These are phyloP conservation scores for Tinamus guttatus DNA, from an alignment of 2,113 vertebrate genomes.

Conservation along the genomic window DNA sequence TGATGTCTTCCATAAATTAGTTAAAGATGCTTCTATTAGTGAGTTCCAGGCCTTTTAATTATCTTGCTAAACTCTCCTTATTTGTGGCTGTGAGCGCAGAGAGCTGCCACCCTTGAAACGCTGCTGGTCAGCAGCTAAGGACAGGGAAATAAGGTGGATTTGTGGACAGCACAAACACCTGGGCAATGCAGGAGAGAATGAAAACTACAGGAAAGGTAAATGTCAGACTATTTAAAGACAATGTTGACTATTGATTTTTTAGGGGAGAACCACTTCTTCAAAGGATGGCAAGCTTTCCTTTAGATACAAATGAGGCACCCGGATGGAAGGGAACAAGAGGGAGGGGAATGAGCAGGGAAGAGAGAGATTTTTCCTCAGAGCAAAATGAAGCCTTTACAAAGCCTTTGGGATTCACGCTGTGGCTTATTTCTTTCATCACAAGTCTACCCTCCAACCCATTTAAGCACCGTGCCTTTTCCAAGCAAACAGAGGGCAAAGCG, in stretches of 20 bases:
- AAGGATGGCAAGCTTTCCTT: constrained; percentile 52
- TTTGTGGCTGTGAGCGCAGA: neutral
- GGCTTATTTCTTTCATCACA: constrained; percentile 13
- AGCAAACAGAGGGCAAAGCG: constrained; percentile 12
- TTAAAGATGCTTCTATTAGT: constrained; percentile 53
- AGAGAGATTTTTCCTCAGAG: neutral
- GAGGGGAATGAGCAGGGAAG: neutral
- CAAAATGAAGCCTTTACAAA: constrained; percentile 32
- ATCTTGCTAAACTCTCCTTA: neutral
- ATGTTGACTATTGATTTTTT: constrained; percentile 74
- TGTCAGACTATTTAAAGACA: constrained; percentile 74
- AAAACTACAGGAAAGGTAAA: constrained; percentile 71
- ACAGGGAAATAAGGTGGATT: neutral
- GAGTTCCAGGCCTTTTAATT: constrained; percentile 33
- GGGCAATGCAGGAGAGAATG: constrained; percentile 61
- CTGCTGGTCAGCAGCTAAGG: neutral
- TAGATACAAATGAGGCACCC: neutral
- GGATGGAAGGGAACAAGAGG: neutral
- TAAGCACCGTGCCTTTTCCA: neutral
- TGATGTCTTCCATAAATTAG: constrained; percentile 56
- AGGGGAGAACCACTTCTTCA: constrained; percentile 66
- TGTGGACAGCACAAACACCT: constrained; percentile 38
- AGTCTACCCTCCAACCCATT: neutral
- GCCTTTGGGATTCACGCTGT: constrained; percentile 39
- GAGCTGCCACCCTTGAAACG: neutral